A percentile compares a stretch with the other conserved stretches of the same genome.
Evolutionary conservation across 2,888 invertebrate species (phyloP).

Genomic region (Latrodectus hesperus): DNA sequence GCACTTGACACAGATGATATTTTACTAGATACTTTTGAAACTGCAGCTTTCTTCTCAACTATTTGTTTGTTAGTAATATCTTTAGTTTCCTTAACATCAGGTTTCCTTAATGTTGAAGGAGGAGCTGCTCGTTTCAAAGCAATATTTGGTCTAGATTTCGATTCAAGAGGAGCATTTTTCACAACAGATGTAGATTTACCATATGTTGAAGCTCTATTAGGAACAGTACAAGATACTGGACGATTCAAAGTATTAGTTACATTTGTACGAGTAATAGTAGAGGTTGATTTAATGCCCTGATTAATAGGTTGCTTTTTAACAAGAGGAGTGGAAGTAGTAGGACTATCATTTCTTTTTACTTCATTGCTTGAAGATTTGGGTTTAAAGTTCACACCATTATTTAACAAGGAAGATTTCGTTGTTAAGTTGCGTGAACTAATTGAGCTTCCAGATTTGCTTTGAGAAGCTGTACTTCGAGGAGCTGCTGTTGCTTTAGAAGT

Average conservation of each 20-base stretch:
- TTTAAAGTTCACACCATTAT: not conserved
- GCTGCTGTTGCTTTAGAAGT: slow-evolving; percentile 6
- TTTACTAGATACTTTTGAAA: not conserved
- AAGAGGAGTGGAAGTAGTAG: slow-evolving; percentile 8
- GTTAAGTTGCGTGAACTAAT: not conserved
- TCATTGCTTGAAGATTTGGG: slow-evolving; percentile 4
- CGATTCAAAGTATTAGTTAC: slow-evolving; percentile 28
- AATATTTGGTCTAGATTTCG: slow-evolving; percentile 10
- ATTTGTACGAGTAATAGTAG: not conserved
- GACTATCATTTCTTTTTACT: not conserved
- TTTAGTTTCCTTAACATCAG: slow-evolving; percentile 61
- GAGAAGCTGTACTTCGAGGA: slow-evolving; percentile 1
- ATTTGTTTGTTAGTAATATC: slow-evolving; percentile 63
- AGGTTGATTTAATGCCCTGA: slow-evolving; percentile 48
- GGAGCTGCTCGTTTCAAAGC: not conserved
- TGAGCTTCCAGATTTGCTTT: not conserved
- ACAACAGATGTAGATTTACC: slow-evolving; percentile 19
- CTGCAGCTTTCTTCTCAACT: slow-evolving; percentile 22
- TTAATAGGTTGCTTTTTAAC: slow-evolving; percentile 17
- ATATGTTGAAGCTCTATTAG: slow-evolving; percentile 25
- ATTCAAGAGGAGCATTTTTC: slow-evolving; percentile 12
- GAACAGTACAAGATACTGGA: slow-evolving; percentile 33
- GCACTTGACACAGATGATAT: not conserved
- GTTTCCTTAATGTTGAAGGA: slow-evolving; percentile 13
- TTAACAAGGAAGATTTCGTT: slow-evolving; percentile 18